Base-by-base conservation (phyloP, 2,888 invertebrate species). In the Conops quadrifasciatus region DNA sequence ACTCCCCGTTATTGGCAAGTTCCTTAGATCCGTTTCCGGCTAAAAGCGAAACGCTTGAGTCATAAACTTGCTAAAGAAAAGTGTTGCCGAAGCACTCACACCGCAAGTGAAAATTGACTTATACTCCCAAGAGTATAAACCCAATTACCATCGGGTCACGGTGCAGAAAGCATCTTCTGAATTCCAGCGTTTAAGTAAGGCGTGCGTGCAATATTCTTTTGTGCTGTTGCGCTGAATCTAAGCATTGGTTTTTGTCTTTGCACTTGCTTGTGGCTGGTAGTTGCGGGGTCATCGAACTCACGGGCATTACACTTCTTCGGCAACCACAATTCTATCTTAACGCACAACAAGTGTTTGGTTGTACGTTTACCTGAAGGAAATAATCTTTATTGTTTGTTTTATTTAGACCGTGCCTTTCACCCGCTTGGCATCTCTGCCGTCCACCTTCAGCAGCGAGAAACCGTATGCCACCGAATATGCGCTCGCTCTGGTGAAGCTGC, bases 401-500 rank as follows among this genome's bases (percentile, higher is more conserved):
- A 19, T 72, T 65, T 56, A 90, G 89, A 87, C 87, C 15, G 87
- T 94, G 47, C 89, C 90, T 76, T 85, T 89, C 26, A 90, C 90
- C 62, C 90, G 92, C 74, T 88, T 97, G 79, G 96, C 97, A n/a
- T 87, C 90, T 16, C 88, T 99, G 74, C 97, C 98, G 0, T 87
- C 92, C 28, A 90, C 91, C 70, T 94, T 93, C 80, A 89, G 91
- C 47, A 85, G 88, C 2, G 92, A 95, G 70, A 91, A 91, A 72
- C 90, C 94, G 58, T 94, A 91, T 82, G 98, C 97, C 1, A 90
- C 89, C n/a, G 96, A 97, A 83, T 97, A 94, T 83, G 87, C 88
- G 2, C 88, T 99, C 72, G 96, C 96, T 43, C 93, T 95, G 82
- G 91, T 95, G 43, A 88, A 90, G 79, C 89, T 96, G 82, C 96